Percentiles rank a stretch among this genome's conserved stretches.
Conservation (phyloP, 2,888 invertebrate genomes). For the Byasa hedistus region DNA sequence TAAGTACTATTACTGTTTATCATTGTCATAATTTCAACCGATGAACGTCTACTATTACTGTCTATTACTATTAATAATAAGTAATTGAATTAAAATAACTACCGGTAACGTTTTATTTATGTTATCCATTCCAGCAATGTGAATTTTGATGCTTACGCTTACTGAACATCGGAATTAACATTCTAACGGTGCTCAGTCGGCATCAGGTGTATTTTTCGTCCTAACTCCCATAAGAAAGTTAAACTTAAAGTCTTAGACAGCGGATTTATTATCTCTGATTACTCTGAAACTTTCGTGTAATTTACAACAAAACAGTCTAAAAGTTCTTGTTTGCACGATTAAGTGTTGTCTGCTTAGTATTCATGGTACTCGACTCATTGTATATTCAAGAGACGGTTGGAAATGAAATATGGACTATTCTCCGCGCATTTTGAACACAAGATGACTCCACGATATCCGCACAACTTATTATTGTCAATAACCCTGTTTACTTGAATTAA, state of each 20-base stretch:
- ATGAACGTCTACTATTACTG: too few species aligned
- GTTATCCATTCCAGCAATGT: too few species aligned
- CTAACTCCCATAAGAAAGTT: neutral
- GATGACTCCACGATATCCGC: conserved; percentile 61
- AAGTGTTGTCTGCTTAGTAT: conserved; percentile 77
- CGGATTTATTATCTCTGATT: conserved; percentile 19
- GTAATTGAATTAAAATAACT: too few species aligned
- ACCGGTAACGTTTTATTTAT: too few species aligned
- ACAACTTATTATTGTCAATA: conserved; percentile 42
- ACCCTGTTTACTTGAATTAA: conserved; percentile 11
- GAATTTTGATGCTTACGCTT: too few species aligned
- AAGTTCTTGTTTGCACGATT: conserved; percentile 78
- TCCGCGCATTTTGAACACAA: conserved; percentile 71
- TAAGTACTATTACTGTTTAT: too few species aligned
- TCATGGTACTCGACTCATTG: conserved; percentile 72
- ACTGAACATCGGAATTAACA: neutral
- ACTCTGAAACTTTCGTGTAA: conserved; percentile 15
- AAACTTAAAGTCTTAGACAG: neutral
- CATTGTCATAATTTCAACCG: too few species aligned
- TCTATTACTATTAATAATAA: too few species aligned
- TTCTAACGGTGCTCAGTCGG: neutral
- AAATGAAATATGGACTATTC: conserved; percentile 79
- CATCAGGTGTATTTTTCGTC: conserved; percentile 1
- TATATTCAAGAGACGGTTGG: conserved; percentile 68
- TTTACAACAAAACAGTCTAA: conserved; percentile 53